Evolutionary conservation across 2,797 vertebrate species (phyloP).

Genomic region (Oreochromis grahami): DNA sequence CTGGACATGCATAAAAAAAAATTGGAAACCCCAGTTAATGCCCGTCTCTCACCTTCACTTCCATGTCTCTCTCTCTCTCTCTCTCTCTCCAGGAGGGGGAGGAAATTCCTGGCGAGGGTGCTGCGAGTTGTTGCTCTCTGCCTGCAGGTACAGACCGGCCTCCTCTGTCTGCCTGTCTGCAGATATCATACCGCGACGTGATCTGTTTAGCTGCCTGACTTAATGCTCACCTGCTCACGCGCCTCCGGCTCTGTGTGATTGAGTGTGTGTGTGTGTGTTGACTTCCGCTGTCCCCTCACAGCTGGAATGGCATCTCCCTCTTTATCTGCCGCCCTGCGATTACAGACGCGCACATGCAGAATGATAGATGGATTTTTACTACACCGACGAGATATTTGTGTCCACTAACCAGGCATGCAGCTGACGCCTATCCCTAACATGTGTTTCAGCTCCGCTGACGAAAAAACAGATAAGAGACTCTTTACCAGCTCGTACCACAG

Average conservation of each 20-base stretch:
- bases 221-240: slow-evolving; percentile 69
- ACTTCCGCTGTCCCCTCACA: slow-evolving; percentile 54
- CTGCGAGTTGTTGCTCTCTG: slow-evolving; percentile 51
- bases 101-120: slow-evolving; percentile 59
- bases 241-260: slow-evolving; percentile 31
- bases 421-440: not conserved
- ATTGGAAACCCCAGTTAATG: slow-evolving; percentile 2
- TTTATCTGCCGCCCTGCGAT: slow-evolving; percentile 58
- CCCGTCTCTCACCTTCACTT: not conserved
- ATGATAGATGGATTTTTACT: slow-evolving; percentile 24
- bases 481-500: not conserved
- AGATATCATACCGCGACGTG: slow-evolving; percentile 67
- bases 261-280: slow-evolving; percentile 11
- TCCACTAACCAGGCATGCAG: not conserved
- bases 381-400: not conserved
- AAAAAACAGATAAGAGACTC: not conserved
- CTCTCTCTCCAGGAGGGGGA: slow-evolving; percentile 15
- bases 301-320: slow-evolving; percentile 57
- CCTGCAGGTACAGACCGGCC: slow-evolving; percentile 71
- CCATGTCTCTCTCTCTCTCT: not conserved
- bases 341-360: slow-evolving; percentile 38
- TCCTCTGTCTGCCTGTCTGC: slow-evolving; percentile 70
- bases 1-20: not conserved
- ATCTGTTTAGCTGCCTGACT: slow-evolving; percentile 69
- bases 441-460: not conserved